Evolutionary conservation across 2,797 vertebrate species (phyloP).

Genomic region (Microchirus variegatus): DNA sequence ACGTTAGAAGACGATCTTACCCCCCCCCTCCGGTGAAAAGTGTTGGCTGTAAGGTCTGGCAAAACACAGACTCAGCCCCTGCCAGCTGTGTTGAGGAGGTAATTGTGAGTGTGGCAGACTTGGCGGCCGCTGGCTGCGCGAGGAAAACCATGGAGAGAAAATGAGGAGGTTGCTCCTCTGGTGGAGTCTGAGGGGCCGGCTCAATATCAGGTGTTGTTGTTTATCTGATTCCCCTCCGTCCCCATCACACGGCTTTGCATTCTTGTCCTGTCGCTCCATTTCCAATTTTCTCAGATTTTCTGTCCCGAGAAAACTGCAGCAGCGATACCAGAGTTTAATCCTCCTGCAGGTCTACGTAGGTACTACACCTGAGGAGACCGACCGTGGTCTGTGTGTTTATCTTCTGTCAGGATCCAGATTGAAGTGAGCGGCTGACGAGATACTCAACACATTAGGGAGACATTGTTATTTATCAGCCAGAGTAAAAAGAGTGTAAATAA

Average conservation of each 20-base stretch:
- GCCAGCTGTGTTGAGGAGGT: slow-evolving; percentile 64
- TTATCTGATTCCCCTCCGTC: slow-evolving; percentile 48
- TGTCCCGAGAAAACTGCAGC: slow-evolving; percentile 19
- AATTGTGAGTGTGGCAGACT: slow-evolving; percentile 51
- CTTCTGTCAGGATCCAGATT: slow-evolving; percentile 22
- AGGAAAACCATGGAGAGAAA: slow-evolving; percentile 41
- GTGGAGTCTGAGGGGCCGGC: slow-evolving; percentile 50
- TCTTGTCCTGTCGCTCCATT: slow-evolving; percentile 28
- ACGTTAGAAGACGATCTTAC: slow-evolving; percentile 39
- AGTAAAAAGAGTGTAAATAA: too few relatives aligned
- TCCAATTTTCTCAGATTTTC: slow-evolving; percentile 12
- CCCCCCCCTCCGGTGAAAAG: slow-evolving; percentile 28
- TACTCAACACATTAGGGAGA: slow-evolving; percentile 9
- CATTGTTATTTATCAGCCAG: background rate
- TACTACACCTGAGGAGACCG: slow-evolving; percentile 12
- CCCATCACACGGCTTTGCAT: slow-evolving; percentile 37
- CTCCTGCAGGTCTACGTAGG: slow-evolving; percentile 5
- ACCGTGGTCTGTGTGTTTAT: slow-evolving; percentile 31
- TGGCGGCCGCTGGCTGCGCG: slow-evolving; percentile 41
- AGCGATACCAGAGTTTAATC: slow-evolving; percentile 34
- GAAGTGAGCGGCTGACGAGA: slow-evolving; percentile 13
- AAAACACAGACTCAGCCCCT: slow-evolving; percentile 38
- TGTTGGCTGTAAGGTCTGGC: slow-evolving; percentile 48
- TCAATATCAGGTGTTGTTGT: slow-evolving; percentile 57
- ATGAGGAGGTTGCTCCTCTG: slow-evolving; percentile 67